These are phyloP conservation scores for Leucophora obtusa DNA, from an alignment of 2,888 invertebrate species.

Conservation along the genomic window DNA sequence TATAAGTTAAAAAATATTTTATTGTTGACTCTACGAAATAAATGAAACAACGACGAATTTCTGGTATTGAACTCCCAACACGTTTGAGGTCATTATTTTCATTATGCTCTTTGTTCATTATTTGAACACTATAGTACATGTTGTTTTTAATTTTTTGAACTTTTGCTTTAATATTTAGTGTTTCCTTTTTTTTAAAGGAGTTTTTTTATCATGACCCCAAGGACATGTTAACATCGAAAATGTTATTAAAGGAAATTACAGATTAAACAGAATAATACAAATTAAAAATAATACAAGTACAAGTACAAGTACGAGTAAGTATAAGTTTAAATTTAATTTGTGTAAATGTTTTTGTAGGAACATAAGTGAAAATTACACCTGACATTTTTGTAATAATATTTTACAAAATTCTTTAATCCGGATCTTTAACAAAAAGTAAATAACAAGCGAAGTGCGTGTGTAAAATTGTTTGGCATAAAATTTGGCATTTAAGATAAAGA, in stretches of 20 bases:
- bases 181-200: background rate
- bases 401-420: conserved; percentile 42
- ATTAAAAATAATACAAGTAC: conserved; percentile 17
- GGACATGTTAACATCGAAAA: conserved; percentile 44
- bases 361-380: conserved; percentile 24
- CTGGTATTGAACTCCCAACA: conserved; percentile 20
- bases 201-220: conserved; percentile 27
- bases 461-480: conserved; percentile 40
- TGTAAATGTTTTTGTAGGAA: conserved; percentile 5
- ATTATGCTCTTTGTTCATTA: background rate
- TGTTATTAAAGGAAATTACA: conserved; percentile 33
- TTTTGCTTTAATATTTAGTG: background rate
- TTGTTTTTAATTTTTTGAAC: background rate
- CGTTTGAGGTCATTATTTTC: conserved; percentile 40
- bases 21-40: conserved; percentile 15
- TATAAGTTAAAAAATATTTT: conserved; percentile 12
- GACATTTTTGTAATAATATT: conserved; percentile 15
- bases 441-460: conserved; percentile 13
- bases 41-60: background rate
- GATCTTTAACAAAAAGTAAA: background rate
- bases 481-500: conserved; percentile 33
- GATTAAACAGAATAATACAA: conserved; percentile 32
- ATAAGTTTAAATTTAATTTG: background rate
- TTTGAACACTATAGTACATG: background rate
- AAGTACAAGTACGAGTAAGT: conserved; percentile 7